Percentiles rank a stretch among this genome's conserved stretches.
These are phyloP conservation scores for Bucorvus abyssinicus DNA, from an alignment of 2,797 vertebrate species.

Conservation along the genomic window DNA sequence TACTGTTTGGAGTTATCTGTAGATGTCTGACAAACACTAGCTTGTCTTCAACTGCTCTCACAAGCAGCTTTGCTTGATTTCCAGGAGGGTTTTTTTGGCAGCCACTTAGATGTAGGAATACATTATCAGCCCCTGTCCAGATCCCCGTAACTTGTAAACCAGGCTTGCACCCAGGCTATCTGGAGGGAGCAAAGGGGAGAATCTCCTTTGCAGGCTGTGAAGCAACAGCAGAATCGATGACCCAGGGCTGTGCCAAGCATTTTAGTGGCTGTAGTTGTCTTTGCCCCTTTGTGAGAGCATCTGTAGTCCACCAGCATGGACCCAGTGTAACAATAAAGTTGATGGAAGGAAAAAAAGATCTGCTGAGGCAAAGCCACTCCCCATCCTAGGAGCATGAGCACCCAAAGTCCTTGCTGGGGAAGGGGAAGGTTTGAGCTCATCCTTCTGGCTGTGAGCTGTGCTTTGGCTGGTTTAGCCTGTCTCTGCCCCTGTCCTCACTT, in stretches of 20 bases:
- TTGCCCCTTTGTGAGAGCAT: not conserved
- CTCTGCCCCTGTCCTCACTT: not conserved
- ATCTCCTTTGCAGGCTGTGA: not conserved
- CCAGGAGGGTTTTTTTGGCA: not conserved
- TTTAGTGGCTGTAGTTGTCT: not conserved
- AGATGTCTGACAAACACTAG: constrained; percentile 17
- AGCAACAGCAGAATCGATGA: not conserved
- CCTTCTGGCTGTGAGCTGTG: not conserved
- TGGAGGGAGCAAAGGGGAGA: not conserved
- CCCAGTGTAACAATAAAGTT: accelerated
- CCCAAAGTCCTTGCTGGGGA: not conserved
- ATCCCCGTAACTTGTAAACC: not conserved
- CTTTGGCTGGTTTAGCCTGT: not conserved
- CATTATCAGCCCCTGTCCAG: not conserved
- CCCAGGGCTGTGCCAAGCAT: accelerated
- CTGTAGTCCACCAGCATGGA: not conserved
- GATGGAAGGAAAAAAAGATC: not conserved
- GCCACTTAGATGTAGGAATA: constrained; percentile 6
- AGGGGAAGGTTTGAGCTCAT: not conserved
- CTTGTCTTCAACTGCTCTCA: constrained; percentile 11
- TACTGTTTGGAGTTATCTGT: not conserved
- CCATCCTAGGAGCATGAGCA: not conserved
- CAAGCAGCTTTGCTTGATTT: constrained; percentile 19
- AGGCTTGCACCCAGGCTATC: not conserved
- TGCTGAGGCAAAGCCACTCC: not conserved